Evolutionary conservation across 2,113 vertebrate species (phyloP).

Genomic region (Acinonyx jubatus): DNA sequence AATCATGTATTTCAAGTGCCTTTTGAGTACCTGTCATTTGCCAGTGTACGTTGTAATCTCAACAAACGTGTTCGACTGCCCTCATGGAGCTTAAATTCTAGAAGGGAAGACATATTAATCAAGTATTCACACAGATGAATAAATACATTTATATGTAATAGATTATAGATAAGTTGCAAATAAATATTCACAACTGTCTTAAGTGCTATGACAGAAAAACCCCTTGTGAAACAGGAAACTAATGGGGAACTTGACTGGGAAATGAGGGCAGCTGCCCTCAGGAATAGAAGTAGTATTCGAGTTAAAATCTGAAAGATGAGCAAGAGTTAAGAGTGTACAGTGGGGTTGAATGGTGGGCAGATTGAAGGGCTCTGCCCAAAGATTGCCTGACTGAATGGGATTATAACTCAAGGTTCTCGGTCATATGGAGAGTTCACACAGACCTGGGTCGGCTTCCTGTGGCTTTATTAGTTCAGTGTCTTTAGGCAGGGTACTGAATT

Average conservation of each 20-base stretch:
- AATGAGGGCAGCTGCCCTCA: not conserved
- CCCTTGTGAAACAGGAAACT: not conserved
- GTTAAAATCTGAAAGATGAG: not conserved
- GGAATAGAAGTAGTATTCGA: not conserved
- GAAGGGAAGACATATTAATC: not conserved
- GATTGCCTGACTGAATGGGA: not conserved
- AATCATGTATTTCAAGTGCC: not conserved
- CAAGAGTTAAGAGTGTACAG: not conserved
- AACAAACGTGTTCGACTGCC: not conserved
- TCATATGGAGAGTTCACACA: not conserved
- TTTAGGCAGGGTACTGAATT: not conserved
- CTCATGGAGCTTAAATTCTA: not conserved
- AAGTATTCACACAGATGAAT: not conserved
- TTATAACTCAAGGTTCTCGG: not conserved
- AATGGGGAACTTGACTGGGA: not conserved
- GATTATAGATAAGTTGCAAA: not conserved
- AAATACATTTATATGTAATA: not conserved
- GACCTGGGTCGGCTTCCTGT: not conserved
- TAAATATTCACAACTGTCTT: not conserved
- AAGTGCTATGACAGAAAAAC: not conserved
- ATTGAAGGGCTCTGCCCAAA: too few relatives aligned
- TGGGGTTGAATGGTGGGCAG: not conserved
- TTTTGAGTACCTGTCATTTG: conserved; percentile 2
- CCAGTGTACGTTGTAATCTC: not conserved
- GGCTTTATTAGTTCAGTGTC: not conserved